Evolutionary conservation across 2,888 invertebrate species (phyloP).

Genomic region (Ramazzottius varieornatus): DNA sequence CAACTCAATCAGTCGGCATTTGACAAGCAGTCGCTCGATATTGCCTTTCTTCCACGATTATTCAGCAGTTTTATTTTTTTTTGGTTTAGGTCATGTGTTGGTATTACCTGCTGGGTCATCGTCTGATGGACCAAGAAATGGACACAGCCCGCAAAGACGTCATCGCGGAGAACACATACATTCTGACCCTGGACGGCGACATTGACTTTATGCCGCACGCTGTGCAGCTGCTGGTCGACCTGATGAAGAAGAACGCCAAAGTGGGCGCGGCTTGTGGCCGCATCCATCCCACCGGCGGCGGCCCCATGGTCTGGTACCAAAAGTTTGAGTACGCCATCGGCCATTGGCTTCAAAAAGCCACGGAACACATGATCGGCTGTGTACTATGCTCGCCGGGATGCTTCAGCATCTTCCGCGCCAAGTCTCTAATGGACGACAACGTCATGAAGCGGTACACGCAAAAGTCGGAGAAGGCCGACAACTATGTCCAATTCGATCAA

Average conservation of each 20-base stretch:
- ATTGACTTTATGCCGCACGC: conserved; percentile 59
- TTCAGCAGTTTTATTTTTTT: too few species aligned
- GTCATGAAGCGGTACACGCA: conserved; percentile 67
- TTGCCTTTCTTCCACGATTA: too few species aligned
- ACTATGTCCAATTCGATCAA: conserved; percentile 74
- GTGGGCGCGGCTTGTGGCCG: conserved; percentile 65
- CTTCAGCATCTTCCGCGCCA: conserved; percentile 62
- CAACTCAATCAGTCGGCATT: neutral
- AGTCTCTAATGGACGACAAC: conserved; percentile 64
- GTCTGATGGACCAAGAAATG: conserved; percentile 35
- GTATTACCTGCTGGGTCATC: conserved; percentile 61
- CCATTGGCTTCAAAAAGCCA: conserved; percentile 74
- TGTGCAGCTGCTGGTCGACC: conserved; percentile 46
- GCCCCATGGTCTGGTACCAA: conserved; percentile 61
- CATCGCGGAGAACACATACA: conserved; percentile 50
- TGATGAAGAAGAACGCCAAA: conserved; percentile 51
- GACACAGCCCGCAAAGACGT: conserved; percentile 25
- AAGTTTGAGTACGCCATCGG: conserved; percentile 71
- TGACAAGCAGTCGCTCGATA: too few species aligned
- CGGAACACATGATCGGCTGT: conserved; percentile 64
- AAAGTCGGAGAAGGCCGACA: conserved; percentile 29
- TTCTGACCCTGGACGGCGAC: conserved; percentile 60
- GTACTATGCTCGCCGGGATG: conserved; percentile 75
- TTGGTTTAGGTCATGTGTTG: conserved; percentile 45
- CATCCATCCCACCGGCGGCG: conserved; percentile 56